These are phyloP conservation scores for Sinocyclocheilus anophthalmus DNA, from an alignment of 2,113 vertebrate species.

Conservation along the genomic window DNA sequence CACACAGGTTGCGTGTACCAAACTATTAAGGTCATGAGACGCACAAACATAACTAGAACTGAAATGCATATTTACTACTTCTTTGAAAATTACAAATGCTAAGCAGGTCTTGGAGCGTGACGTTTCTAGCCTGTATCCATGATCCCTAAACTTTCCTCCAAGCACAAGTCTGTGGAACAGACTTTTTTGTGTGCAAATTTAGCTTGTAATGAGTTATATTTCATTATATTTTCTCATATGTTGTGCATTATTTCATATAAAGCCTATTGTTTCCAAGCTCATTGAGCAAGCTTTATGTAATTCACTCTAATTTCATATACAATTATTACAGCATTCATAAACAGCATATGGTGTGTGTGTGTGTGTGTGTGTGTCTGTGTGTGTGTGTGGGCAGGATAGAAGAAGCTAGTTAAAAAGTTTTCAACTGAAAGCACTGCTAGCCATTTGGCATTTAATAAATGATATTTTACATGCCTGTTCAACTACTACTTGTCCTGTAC, in stretches of 20 bases:
- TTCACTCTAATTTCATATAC: conserved; percentile 55
- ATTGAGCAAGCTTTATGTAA: conserved; percentile 48
- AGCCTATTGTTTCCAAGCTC: conserved; percentile 46
- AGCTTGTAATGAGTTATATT: no score
- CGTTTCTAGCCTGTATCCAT: no score
- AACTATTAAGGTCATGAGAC: no score
- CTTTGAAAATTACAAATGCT: no score
- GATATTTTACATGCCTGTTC: not conserved
- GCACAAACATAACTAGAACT: no score
- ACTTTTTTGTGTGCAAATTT: no score
- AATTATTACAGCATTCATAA: conserved; percentile 58
- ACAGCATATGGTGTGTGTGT: conserved; percentile 48
- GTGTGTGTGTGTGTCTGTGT: conserved; percentile 40
- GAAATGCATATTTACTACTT: no score
- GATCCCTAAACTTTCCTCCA: no score
- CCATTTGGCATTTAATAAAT: conserved; percentile 12
- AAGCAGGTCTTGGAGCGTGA: no score
- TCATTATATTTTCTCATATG: no score
- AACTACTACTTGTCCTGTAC: not conserved
- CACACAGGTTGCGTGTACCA: no score
- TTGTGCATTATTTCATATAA: not conserved
- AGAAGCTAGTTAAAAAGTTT: not conserved
- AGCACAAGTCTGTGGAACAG: no score
- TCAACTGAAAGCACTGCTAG: conserved; percentile 38
- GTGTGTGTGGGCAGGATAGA: conserved; percentile 4